Evolutionary conservation across 2,797 vertebrate genomes (phyloP).

Genomic region (Acanthurus lineatus): DNA sequence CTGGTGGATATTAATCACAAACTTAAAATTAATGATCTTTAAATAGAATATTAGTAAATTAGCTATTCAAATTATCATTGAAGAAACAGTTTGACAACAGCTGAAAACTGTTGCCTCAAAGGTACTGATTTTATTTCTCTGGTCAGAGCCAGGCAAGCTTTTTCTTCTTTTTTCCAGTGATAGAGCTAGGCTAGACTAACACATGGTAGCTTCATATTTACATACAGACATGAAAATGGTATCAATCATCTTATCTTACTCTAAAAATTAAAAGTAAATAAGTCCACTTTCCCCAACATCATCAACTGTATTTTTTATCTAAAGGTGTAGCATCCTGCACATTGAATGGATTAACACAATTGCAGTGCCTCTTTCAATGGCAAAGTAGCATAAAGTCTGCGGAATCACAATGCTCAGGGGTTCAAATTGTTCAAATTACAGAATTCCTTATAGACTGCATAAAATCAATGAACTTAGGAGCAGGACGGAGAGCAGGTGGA

Average conservation of each 20-base stretch:
- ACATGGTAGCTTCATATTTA: neutral
- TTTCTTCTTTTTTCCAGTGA: neutral
- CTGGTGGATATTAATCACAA: neutral
- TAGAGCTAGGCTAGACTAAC: neutral
- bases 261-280: neutral
- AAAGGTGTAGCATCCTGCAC: neutral
- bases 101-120: neutral
- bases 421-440: conserved; percentile 36
- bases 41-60: neutral
- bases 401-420: conserved; percentile 31
- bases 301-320: neutral
- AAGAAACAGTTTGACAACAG: neutral
- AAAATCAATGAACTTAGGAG: conserved; percentile 9
- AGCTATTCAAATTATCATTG: neutral
- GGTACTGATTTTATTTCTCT: neutral
- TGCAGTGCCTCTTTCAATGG: conserved; percentile 6
- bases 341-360: neutral
- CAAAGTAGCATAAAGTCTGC: conserved; percentile 10
- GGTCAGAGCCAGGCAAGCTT: neutral
- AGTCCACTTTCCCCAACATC: neutral
- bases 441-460: conserved; percentile 30
- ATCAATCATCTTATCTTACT: neutral
- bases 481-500: neutral
- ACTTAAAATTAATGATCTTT: neutral
- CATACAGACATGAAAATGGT: neutral